Evolutionary conservation across 2,113 vertebrate genomes (phyloP), one percentile per base, ranked within the genome.

Genomic region (Alectura lathami): DNA sequence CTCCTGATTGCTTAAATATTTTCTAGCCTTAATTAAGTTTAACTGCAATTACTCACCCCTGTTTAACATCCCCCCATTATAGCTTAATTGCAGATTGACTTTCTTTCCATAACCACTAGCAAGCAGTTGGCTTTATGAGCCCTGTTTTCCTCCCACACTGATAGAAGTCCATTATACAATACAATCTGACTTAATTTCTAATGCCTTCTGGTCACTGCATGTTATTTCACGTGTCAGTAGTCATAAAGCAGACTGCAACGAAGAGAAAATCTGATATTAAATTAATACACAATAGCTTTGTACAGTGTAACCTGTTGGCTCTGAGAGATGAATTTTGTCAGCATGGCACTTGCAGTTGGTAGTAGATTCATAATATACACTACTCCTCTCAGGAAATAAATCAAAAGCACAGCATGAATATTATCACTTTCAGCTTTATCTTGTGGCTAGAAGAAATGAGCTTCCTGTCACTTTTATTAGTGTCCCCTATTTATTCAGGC

Each of bases 71-170:
- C 16, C 75, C 79, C 69, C 23, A 27, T 29, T 88, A n/a, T 2
- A 48, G 30, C 70, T 88, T 56, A 88, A 93, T 75, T 93, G 67
- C 27, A 87, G 34, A 79, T 83, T 82, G 66, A 85, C 63, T 93
- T 93, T 57, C 74, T 89, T 89, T 84, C 60, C 23, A 18, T 63
- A 73, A 60, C 88, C 50, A 85, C 88, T 93, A 95, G 83, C 54
- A 56, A 91, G 63, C 42, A 72, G 27, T 47, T 73, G 26, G 27
- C 40, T 90, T 93, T 81, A 84, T 40, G 17, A 88, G 56, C 13
- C 8, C 20, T 27, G 23, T 6, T 80, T 72, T 93, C 34, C 18
- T 16, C 47, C 48, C 40, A 32, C 38, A 75, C 51, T 79, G 77
- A 87, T 51, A 53, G 11, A 88, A 24, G 6, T 57, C 77, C 45